Evolutionary conservation across 2,888 invertebrate genomes (phyloP).

Genomic region (Ormyrus pomaceus): DNA sequence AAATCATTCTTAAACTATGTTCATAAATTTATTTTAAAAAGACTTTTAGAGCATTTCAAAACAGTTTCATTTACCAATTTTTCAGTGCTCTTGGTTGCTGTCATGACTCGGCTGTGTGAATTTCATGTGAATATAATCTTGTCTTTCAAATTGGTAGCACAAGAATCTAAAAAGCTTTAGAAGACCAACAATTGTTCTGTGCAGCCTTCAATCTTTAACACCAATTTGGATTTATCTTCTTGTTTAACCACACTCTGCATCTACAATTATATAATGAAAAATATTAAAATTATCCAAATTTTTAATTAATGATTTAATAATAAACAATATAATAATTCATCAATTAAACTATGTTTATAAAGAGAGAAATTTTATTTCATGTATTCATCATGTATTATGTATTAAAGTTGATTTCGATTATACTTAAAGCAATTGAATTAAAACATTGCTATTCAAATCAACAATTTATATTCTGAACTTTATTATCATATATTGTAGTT

Average conservation of each 20-base stretch:
- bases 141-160: slow-evolving; percentile 7
- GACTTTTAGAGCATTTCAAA: not conserved
- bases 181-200: not conserved
- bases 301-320: not conserved
- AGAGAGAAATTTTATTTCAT: too few relatives aligned
- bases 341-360: too few relatives aligned
- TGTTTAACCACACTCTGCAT: not conserved
- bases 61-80: slow-evolving; percentile 41
- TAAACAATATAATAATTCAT: not conserved
- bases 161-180: not conserved
- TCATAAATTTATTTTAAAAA: not conserved
- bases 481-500: too few relatives aligned
- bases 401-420: too few relatives aligned
- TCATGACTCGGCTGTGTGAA: slow-evolving; percentile 45
- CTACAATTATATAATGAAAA: slow-evolving; percentile 1
- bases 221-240: not conserved
- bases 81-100: slow-evolving; percentile 28
- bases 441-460: too few relatives aligned
- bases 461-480: too few relatives aligned
- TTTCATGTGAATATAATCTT: slow-evolving; percentile 24
- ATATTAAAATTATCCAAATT: not conserved
- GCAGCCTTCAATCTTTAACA: not conserved
- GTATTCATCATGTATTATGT: too few relatives aligned
- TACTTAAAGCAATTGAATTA: too few relatives aligned
- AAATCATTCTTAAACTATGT: not conserved